phyloP scores from a whole-genome alignment of 2,797 vertebrate species.

The Arrhamphus sclerolepis region DNA sequence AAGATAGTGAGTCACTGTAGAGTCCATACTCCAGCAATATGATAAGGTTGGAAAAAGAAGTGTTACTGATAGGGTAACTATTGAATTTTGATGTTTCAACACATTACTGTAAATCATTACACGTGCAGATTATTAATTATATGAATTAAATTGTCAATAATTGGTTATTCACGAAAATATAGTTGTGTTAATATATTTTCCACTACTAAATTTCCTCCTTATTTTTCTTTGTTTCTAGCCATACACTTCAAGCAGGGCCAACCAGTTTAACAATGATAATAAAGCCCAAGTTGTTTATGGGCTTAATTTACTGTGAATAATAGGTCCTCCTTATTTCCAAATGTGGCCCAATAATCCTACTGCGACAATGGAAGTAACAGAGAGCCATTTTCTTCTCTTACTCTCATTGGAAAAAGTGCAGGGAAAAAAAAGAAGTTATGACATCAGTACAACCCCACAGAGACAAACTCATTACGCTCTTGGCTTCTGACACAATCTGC shows the following conservation, averaged over 20 bases:
- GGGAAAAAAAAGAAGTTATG: conserved; percentile 41
- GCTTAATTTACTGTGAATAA: conserved; percentile 34
- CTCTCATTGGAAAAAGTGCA: conserved; percentile 4
- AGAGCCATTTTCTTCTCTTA: conserved; percentile 26
- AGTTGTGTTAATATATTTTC: too few relatives aligned
- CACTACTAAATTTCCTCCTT: too few relatives aligned
- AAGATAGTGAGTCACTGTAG: too few relatives aligned
- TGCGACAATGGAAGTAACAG: conserved; percentile 65
- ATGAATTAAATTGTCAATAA: too few relatives aligned
- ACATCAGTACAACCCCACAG: conserved; percentile 39
- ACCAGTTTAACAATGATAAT: not conserved
- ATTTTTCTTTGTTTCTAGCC: not conserved
- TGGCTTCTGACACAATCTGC: conserved; percentile 46
- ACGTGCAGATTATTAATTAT: too few relatives aligned
- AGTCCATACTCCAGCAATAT: too few relatives aligned
- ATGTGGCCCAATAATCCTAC: conserved; percentile 27
- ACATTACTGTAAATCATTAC: too few relatives aligned
- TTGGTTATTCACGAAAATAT: too few relatives aligned
- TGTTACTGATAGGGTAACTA: too few relatives aligned
- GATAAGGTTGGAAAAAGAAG: too few relatives aligned
- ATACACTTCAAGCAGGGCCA: not conserved
- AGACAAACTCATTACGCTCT: conserved; percentile 41
- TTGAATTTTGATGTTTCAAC: too few relatives aligned
- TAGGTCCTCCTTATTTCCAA: conserved; percentile 43
- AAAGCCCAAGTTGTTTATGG: conserved; percentile 13